Evolutionary conservation across 1,140 invertebrate species (phyloP), one percentile per base, ranked within the genome.

Genomic region (Drosophila tsacasi): DNA sequence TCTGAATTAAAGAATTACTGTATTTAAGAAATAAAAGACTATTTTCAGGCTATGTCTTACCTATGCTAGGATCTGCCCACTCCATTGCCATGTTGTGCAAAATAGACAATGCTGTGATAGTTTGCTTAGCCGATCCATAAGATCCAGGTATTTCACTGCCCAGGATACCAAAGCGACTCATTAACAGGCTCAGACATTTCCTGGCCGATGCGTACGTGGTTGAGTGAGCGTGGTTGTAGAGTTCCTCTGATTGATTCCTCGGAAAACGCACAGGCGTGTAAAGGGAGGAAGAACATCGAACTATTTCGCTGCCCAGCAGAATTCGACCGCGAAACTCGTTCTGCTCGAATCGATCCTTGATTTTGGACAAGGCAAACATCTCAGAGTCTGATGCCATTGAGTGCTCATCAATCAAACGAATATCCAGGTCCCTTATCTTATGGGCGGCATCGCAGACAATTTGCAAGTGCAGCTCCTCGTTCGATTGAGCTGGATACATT

Each of bases 31-130:
- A 15, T 13, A 19, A 2, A 59, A 4, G 2, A 23, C 1, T 50
- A 6, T 8, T 7, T 7, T 39, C 1, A 23, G 13, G 8, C n/a
- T 25, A 9, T 23, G 9, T 15, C 30, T 68, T 54, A 76, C 78
- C 82, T 39, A 90, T 73, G 30, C 77, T 79, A 8, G 72, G 63
- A 75, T 92, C 90, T 32, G 72, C 76, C 84, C 85, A 92, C 13
- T 92, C 90, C 60, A 92, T 87, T n/a, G 90, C 90, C 84, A 92
- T 92, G 46, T 92, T 92, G 47, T 92, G 90, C 1, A 92, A 71
- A 15, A 92, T 47, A 7, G 86, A 83, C 17, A 92, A 39, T 5
- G 90, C 90, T 0, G 91, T 85, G 23, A 92, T 91, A 37, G 83
- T 79, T 35, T 92, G 85, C 19, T 90, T 91, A 15, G 68, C 77